Conservation (phyloP, 2,797 vertebrate genomes). For the Gambusia yucatana region DNA sequence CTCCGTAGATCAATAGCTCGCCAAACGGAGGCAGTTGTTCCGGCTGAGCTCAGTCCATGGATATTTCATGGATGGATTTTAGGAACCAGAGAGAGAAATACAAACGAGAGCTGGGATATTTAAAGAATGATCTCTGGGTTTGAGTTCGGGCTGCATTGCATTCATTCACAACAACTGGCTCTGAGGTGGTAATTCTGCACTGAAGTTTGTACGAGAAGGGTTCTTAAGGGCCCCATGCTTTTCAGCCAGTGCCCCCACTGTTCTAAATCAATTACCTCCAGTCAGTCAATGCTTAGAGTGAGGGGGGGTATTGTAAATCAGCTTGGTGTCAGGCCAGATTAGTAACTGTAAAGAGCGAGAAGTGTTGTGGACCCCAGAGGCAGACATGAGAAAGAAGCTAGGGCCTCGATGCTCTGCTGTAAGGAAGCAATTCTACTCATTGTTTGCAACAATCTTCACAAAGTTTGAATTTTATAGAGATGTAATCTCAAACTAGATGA, state of each 20-base stretch:
- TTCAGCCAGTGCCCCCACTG: conserved; percentile 74
- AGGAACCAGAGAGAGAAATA: conserved; percentile 22
- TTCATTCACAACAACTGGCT: conserved; percentile 26
- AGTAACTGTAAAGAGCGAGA: conserved; percentile 73
- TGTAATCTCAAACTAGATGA: conserved; percentile 5
- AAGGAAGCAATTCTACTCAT: conserved; percentile 38
- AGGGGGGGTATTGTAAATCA: conserved; percentile 76
- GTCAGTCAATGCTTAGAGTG: conserved; percentile 68
- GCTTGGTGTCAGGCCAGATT: conserved; percentile 81
- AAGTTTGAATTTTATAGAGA: conserved; percentile 4
- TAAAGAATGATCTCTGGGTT: neutral
- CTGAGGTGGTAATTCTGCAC: conserved; percentile 27
- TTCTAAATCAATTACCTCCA: conserved; percentile 81
- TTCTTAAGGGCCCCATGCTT: conserved; percentile 52
- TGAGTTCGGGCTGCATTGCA: conserved; percentile 11
- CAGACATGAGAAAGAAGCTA: conserved; percentile 52
- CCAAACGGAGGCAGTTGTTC: conserved; percentile 59
- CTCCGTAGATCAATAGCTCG: conserved; percentile 62
- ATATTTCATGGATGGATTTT: conserved; percentile 24
- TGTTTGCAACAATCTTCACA: conserved; percentile 43
- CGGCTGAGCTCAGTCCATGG: conserved; percentile 40
- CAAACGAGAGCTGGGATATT: neutral
- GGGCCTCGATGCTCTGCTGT: conserved; percentile 38
- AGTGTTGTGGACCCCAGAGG: conserved; percentile 52
- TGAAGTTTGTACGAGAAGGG: conserved; percentile 24